These are phyloP conservation scores for Lumbricus terrestris DNA, from an alignment of 2,888 invertebrate genomes.

Conservation along the genomic window DNA sequence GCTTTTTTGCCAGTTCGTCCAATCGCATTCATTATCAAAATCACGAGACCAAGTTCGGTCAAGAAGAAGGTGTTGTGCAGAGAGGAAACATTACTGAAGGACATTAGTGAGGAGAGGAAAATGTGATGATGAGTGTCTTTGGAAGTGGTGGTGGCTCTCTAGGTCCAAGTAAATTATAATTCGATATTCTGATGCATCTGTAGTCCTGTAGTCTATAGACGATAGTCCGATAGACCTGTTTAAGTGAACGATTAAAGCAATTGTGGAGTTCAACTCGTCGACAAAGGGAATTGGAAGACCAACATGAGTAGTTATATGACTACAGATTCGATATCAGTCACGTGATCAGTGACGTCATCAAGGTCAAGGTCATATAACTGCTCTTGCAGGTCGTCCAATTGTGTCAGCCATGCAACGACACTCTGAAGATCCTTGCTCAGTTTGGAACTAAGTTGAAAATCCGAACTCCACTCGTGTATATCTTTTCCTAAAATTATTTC, in stretches of 20 bases:
- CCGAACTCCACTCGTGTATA: background rate
- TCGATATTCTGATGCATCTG: background rate
- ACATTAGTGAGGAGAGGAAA: background rate
- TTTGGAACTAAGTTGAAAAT: background rate
- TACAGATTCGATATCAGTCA: too few species aligned
- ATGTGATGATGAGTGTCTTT: background rate
- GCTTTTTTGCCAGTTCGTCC: background rate
- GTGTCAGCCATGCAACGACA: background rate
- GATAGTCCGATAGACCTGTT: background rate
- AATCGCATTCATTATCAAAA: background rate
- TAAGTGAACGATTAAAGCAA: background rate
- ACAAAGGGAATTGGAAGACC: background rate
- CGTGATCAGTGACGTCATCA: too few species aligned
- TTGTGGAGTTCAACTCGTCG: background rate
- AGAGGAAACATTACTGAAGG: background rate
- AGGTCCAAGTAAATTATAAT: background rate
- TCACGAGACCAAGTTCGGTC: background rate
- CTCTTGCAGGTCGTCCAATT: too few species aligned
- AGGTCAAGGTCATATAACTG: too few species aligned
- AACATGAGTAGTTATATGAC: too few species aligned
- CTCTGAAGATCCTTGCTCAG: background rate
- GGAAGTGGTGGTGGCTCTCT: background rate
- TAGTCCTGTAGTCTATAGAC: background rate
- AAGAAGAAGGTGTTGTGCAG: background rate
- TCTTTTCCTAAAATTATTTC: background rate